Evolutionary conservation across 2,113 vertebrate genomes (phyloP), one percentile per base, ranked within the genome.

Genomic region (Ptyas mucosa): DNA sequence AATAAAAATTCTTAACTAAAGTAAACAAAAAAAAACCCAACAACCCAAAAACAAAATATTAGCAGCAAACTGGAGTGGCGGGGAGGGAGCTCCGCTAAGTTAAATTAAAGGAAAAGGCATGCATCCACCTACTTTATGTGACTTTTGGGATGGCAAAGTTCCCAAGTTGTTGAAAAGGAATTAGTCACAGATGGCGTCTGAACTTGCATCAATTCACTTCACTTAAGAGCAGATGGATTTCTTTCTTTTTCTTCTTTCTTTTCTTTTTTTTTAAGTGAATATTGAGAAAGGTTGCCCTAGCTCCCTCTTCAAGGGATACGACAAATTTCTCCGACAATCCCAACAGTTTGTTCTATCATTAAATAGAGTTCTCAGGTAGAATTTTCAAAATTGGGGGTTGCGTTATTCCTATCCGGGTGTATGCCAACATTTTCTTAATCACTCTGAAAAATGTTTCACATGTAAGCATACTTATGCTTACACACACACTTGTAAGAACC

Each of bases 171-270:
- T 90, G 81, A 94, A 94, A 93, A 15, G 54, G 92, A 95, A 89
- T 57, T 96, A 88, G 87, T 90, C 95, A 43, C 96, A 97, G 95
- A 96, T 96, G 95, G 94, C 3, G 89, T 89, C 91, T 96, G 94
- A 96, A 95, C 88, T 92, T n/a, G 86, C 92, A 92, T 96, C 92
- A 95, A 95, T 96, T 96, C 61, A 54, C 93, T 94, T 94, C 89
- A 75, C 91, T 93, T 8, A 43, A 88, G 93, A 97, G 92, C 96
- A 97, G 95, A 96, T 97, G 94, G 96, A 95, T 96, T 94, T 93
- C 85, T 89, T 89, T 39, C 34, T 89, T 89, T 46, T 95, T 91
- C 46, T 96, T 94, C 6, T 69, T n/a, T 61, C 23, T 61, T 26
- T 26, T 92, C n/a, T n/a, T 88, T 90, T 88, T 95, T 94, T 34